A percentile compares a stretch with the other conserved stretches of the same genome.
These are phyloP conservation scores for Muscicapa striata DNA, from an alignment of 2,797 vertebrate species.

Conservation along the genomic window DNA sequence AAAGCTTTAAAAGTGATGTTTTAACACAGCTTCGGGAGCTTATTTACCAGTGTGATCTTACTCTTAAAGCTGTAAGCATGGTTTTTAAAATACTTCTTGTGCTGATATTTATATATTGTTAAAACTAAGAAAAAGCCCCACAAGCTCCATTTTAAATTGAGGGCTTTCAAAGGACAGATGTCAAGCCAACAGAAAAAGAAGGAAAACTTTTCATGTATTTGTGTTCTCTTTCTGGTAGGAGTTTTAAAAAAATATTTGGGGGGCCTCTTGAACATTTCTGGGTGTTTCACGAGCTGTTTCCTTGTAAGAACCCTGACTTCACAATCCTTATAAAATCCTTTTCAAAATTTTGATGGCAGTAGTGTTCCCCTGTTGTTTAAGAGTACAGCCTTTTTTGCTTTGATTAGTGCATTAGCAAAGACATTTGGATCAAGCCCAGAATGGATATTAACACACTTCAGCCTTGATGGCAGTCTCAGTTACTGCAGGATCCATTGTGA, in stretches of 20 bases:
- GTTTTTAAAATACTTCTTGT: background rate
- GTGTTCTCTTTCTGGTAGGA: background rate
- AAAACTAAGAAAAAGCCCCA: background rate
- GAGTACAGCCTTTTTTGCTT: background rate
- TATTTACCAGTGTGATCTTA: slow-evolving; percentile 97
- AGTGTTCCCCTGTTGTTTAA: background rate
- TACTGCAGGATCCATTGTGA: background rate
- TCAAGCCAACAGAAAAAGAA: background rate
- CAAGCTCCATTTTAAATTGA: background rate
- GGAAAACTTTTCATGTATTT: background rate
- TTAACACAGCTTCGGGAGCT: slow-evolving; percentile 91
- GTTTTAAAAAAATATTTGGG: background rate
- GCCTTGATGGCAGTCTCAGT: background rate
- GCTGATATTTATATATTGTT: background rate
- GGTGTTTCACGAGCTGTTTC: background rate
- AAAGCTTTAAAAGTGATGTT: slow-evolving; percentile 89
- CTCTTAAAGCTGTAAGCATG: slow-evolving; percentile 91
- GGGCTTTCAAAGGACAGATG: background rate
- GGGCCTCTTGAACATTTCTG: background rate
- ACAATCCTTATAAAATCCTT: background rate
- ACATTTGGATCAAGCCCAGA: background rate
- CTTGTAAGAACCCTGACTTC: background rate
- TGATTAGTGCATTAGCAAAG: background rate
- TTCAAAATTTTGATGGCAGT: background rate
- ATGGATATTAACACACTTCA: background rate